Base-by-base conservation (phyloP, 2,797 vertebrate species). In the Acrocephalus scirpaceus region DNA sequence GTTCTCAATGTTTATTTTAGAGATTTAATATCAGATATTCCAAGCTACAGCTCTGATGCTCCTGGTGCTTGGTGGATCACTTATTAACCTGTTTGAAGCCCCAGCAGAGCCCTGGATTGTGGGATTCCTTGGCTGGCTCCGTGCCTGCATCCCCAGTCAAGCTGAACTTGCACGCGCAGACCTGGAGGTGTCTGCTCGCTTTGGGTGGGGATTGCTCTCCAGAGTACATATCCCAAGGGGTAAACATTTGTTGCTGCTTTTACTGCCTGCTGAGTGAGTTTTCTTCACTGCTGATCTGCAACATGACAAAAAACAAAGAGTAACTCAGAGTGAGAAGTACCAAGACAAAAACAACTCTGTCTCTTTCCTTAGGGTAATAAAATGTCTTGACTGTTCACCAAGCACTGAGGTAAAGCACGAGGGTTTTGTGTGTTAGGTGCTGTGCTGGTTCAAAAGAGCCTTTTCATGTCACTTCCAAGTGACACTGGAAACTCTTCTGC, bases 241-340 rank as follows among this genome's bases (percentile, higher is more conserved):
- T 93, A 96, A 96, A 96, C 91, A 94, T 86, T 93, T 96, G 92
- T 92, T 95, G 90, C 95, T 94, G 90, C 78, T 92, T 94, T 91
- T 88, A 60, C 91, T 84, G 85, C 91, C 53, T 79, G 94, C 87
- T 96, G 95, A 96, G 79, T 92, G 92, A 96, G 71, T 86, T 94
- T 91, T 78, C 87, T 94, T 93, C 91, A 75, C 76, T 72, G 73
- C 76, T 54, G 90, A 88, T 88, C 90, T 86, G 88, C 85, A 94
- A 95, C 91, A 96, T 70, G 95, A 96, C 91, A 94, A 80, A 91
- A 93, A 74, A 69, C 77, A 95, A 95, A 94, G 88, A 82, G 8
- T 23, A 91, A 81, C 73, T 91, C 79, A 57, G 83, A 86, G 29
- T 81, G 48, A 94, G 79, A 36, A 88, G 82, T 10, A 91, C 34